Base-by-base conservation (phyloP, 2,888 invertebrate species). In the Seira musarum region DNA sequence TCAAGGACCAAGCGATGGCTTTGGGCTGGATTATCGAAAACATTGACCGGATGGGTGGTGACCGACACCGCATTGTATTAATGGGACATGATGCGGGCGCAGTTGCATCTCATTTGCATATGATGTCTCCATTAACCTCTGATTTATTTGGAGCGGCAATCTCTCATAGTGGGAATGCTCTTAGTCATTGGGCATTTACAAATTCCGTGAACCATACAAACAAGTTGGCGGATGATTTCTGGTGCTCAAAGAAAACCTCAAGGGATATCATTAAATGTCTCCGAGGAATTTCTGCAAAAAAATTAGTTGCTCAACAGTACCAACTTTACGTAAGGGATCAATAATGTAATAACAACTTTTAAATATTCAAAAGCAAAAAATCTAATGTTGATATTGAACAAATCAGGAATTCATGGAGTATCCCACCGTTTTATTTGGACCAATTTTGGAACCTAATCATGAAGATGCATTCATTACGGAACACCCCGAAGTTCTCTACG, bases 341-440 rank as follows among this genome's bases (percentile, higher is more conserved):
- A n/a, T n/a, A n/a, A n/a, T n/a, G n/a, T n/a, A n/a, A 40, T 46
- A 46, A 13, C n/a, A 71, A 53, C 40, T 24, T 60, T 60, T 24
- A 1, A 6, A 17, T 13, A 17, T 15, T 60, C 17, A n/a, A 60
- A 10, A 60, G 13, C 13, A 60, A 60, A 17, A 10, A n/a, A n/a
- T n/a, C n/a, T n/a, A n/a, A n/a, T n/a, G n/a, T n/a, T n/a, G n/a
- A n/a, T n/a, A n/a, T n/a, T n/a, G n/a, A n/a, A n/a, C n/a, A n/a
- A n/a, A n/a, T n/a, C 21, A 85, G 83, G 82, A 83, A 49, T 83
- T 83, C 77, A 76, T 84, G 70, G 83, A 83, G 25, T 82, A 83
- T 68, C 85, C 85, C 0, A 72, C 83, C 2, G 80, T 84, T 22
- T 65, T 85, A 0, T 85, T 85, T 75, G 85, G 81, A 0, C 85